Conservation (phyloP, 2,797 vertebrate species). For the Megaceryle alcyon region DNA sequence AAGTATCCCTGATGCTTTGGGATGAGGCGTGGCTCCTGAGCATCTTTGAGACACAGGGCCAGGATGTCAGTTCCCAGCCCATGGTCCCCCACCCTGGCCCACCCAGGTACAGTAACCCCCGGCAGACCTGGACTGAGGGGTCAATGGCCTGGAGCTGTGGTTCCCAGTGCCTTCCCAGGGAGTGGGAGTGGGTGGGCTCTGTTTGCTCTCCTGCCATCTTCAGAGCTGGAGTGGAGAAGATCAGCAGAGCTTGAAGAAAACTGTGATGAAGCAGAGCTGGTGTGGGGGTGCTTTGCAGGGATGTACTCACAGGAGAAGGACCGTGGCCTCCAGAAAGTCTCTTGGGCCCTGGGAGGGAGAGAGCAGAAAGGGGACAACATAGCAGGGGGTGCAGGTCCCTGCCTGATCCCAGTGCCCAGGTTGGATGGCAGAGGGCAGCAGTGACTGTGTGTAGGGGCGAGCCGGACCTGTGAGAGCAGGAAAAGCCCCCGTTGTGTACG, state of each 20-base stretch:
- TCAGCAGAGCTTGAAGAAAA: not conserved
- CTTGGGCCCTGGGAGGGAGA: not conserved
- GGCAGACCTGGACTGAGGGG: conserved; percentile 30
- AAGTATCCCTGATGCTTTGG: accelerated
- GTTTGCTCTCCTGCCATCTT: not conserved
- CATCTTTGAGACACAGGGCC: not conserved
- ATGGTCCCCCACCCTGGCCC: accelerated
- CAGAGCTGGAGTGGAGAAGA: conserved; percentile 11
- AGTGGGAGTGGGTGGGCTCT: not conserved
- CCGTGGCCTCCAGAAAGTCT: conserved; percentile 28
- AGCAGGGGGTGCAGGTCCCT: not conserved
- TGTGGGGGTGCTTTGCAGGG: not conserved
- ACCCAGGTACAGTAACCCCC: accelerated
- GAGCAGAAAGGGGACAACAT: not conserved
- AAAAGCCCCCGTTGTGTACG: not conserved
- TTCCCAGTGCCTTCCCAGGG: not conserved
- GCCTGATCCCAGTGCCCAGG: not conserved
- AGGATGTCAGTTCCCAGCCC: not conserved
- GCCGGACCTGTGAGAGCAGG: not conserved
- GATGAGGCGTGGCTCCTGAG: accelerated
- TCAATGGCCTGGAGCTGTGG: not conserved
- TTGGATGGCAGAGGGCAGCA: not conserved
- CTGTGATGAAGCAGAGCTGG: not conserved
- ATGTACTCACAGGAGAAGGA: conserved; percentile 57
- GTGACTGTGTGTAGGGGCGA: not conserved